Evolutionary conservation across 1,140 invertebrate species (phyloP).

Genomic region (Drosophila kurseongensis): DNA sequence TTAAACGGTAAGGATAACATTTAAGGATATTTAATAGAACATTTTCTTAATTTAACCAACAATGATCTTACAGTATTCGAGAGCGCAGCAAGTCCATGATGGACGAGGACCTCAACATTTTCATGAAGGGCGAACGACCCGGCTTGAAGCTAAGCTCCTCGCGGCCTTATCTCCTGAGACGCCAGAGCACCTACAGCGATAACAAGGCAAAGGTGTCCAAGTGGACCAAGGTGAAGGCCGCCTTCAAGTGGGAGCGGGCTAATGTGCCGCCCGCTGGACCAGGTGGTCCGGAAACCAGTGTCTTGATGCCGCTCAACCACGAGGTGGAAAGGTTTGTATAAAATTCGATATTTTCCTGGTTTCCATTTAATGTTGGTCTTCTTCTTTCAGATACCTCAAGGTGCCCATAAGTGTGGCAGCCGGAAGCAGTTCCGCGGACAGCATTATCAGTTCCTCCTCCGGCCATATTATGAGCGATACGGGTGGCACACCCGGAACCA

Average conservation of each 20-base stretch:
- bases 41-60: too few species aligned
- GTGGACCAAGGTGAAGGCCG: conserved; percentile 93
- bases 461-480: conserved; percentile 79
- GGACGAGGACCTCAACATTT: conserved; percentile 78
- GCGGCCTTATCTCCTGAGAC: conserved; percentile 64
- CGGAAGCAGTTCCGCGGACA: conserved; percentile 85
- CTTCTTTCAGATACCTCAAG: conserved; percentile 75
- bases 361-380: background rate
- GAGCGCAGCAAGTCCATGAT: conserved; percentile 85
- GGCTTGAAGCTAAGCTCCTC: conserved; percentile 35
- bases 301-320: conserved; percentile 78
- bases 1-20: conserved; percentile 51
- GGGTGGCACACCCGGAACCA: conserved; percentile 74
- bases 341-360: background rate
- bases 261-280: conserved; percentile 82
- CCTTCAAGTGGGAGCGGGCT: conserved; percentile 90
- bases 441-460: conserved; percentile 84
- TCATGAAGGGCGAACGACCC: conserved; percentile 57
- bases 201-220: conserved; percentile 87
- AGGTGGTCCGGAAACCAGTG: conserved; percentile 78
- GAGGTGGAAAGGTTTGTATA: conserved; percentile 77
- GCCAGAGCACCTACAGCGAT: conserved; percentile 80
- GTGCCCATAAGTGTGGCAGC: conserved; percentile 84
- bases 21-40: too few species aligned
- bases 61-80: conserved; percentile 50